Conservation (phyloP, 2,113 vertebrate species). For the Mustela lutreola region DNA sequence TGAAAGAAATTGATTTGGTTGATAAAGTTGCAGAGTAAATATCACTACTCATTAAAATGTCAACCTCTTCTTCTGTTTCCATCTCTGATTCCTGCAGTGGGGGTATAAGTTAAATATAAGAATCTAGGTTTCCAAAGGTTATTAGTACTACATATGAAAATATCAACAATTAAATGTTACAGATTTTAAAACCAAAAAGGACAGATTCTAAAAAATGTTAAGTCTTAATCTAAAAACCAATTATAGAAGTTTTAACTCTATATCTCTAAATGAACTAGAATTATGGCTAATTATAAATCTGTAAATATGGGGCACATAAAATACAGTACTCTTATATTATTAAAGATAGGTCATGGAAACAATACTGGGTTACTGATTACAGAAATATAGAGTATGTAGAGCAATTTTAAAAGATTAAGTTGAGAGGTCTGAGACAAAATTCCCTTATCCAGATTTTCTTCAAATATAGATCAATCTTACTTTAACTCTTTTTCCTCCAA, state of each 20-base stretch:
- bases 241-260: not conserved
- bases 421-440: constrained; percentile 56
- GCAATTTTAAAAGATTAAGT: constrained; percentile 28
- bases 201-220: not conserved
- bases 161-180: constrained; percentile 22
- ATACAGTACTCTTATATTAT: not conserved
- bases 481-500: constrained; percentile 34
- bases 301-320: not conserved
- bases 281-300: constrained; percentile 44
- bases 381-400: not conserved
- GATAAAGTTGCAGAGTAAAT: constrained; percentile 99
- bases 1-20: constrained; percentile 99
- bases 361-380: not conserved
- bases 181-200: constrained; percentile 33
- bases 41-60: constrained; percentile 99
- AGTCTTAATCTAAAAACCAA: constrained; percentile 15
- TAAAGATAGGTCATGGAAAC: not conserved
- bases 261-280: not conserved
- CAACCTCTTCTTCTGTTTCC: constrained; percentile 99
- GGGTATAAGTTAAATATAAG: constrained; percentile 56
- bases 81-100: constrained; percentile 95
- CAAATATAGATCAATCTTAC: constrained; percentile 16
- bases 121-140: constrained; percentile 44
- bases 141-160: constrained; percentile 50
- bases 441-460: not conserved